Percentiles rank a stretch among this genome's conserved stretches.
These are phyloP conservation scores for Sarotherodon lohbergeri DNA, from an alignment of 2,113 vertebrate species.

Conservation along the genomic window DNA sequence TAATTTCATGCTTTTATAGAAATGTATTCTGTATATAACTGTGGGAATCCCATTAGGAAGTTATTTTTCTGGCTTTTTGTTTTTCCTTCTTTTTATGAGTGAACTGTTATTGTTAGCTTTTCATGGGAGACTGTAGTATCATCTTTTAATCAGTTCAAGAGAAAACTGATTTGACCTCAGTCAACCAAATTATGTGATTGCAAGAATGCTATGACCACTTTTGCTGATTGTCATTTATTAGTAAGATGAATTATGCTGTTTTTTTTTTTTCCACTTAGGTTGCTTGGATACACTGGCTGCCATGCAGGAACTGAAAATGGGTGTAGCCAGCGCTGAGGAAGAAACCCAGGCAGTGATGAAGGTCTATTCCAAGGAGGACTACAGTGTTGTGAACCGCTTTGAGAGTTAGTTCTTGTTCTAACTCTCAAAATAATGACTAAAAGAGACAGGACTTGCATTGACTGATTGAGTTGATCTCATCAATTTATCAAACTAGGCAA, in stretches of 20 bases:
- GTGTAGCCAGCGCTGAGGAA: constrained; percentile 89
- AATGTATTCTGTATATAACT: not conserved
- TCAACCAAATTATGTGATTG: not conserved
- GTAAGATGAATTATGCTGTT: not conserved
- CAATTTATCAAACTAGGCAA: not conserved
- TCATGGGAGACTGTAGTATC: not conserved
- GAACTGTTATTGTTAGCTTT: not conserved
- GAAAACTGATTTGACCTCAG: not conserved
- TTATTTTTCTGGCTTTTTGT: not conserved
- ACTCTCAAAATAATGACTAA: not conserved
- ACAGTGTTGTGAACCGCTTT: constrained; percentile 97
- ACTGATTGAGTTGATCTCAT: not conserved
- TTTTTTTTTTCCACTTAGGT: constrained; percentile 67
- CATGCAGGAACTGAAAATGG: constrained; percentile 99
- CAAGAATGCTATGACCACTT: not conserved
- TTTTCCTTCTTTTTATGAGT: not conserved
- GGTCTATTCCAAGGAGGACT: constrained; percentile 98
- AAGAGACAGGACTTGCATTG: not conserved
- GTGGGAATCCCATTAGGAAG: not conserved
- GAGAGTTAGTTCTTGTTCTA: constrained; percentile 80
- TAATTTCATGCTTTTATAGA: not conserved
- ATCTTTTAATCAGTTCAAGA: not conserved
- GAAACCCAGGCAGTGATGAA: constrained; percentile 98
- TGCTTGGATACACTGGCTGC: constrained; percentile 95
- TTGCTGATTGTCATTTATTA: not conserved